Conservation (phyloP, 1,140 invertebrate species). For the Chelonus insularis region DNA sequence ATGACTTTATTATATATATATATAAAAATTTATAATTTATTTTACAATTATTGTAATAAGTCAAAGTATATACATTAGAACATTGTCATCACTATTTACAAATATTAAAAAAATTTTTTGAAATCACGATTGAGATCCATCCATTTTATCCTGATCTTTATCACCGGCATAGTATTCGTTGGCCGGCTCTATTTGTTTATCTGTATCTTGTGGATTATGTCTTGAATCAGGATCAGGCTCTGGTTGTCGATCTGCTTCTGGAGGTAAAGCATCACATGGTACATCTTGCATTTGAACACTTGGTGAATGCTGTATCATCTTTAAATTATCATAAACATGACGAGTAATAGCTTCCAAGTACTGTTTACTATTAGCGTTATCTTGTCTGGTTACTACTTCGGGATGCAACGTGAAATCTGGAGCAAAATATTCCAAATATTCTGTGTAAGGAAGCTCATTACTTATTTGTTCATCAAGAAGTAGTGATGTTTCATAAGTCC, state of each 20-base stretch:
- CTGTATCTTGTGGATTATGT: conserved; percentile 77
- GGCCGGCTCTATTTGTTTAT: conserved; percentile 82
- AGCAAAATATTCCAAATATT: conserved; percentile 94
- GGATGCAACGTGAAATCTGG: conserved; percentile 94
- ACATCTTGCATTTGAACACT: conserved; percentile 93
- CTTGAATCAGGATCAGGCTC: conserved; percentile 82
- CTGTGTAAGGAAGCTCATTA: conserved; percentile 90
- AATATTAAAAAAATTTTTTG: conserved; percentile 11
- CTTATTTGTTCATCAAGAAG: conserved; percentile 88
- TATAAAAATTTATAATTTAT: no score
- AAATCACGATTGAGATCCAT: conserved; percentile 48
- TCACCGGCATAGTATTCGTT: conserved; percentile 96
- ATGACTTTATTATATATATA: no score
- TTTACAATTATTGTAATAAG: no score
- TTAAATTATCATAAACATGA: conserved; percentile 84
- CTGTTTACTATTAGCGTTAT: conserved; percentile 91
- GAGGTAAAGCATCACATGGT: conserved; percentile 73
- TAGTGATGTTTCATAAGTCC: conserved; percentile 98
- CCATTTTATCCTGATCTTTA: conserved; percentile 74
- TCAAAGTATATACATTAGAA: no score
- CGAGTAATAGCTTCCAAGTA: conserved; percentile 84
- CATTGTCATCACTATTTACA: conserved; percentile 1
- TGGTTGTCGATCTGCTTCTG: conserved; percentile 71
- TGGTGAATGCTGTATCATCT: conserved; percentile 86
- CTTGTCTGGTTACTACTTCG: conserved; percentile 79